phyloP scores from a whole-genome alignment of 2,797 vertebrate genomes.

The Eulemur coronatus region DNA sequence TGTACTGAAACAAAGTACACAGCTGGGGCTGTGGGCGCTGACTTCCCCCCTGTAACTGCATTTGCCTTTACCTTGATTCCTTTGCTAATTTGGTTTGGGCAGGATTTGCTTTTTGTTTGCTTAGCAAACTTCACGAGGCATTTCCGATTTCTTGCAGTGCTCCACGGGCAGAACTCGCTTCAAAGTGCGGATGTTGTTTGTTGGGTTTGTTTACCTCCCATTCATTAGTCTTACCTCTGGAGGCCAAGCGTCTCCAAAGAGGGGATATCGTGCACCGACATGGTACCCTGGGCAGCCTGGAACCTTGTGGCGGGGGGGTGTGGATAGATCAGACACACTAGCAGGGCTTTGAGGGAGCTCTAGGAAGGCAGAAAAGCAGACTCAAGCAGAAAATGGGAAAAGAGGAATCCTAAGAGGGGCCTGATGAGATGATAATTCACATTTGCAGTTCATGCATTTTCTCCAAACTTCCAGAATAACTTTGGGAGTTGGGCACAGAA shows the following conservation, averaged over 20 bases:
- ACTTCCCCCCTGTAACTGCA: neutral
- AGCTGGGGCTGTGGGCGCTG: rapidly evolving
- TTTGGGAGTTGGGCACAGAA: neutral
- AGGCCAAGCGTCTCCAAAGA: neutral
- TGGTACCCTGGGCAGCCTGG: neutral
- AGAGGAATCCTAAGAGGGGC: neutral
- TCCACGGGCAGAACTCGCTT: neutral
- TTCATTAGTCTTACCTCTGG: neutral
- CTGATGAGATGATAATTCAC: neutral
- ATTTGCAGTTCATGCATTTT: neutral
- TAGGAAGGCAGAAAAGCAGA: neutral
- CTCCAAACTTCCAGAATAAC: neutral
- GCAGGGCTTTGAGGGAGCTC: neutral
- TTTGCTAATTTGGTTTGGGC: conserved; percentile 30
- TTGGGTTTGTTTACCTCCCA: neutral
- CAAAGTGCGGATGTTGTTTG: neutral
- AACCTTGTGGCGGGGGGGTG: rapidly evolving
- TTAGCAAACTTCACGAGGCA: conserved; percentile 8
- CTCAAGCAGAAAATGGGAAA: neutral
- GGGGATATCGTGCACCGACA: rapidly evolving
- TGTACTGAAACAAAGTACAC: neutral
- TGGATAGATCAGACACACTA: neutral
- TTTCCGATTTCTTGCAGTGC: neutral
- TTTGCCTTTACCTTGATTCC: neutral
- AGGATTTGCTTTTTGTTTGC: conserved; percentile 62